Conservation (phyloP, 2,888 invertebrate genomes). For the Zhuqinia jingwanae region DNA sequence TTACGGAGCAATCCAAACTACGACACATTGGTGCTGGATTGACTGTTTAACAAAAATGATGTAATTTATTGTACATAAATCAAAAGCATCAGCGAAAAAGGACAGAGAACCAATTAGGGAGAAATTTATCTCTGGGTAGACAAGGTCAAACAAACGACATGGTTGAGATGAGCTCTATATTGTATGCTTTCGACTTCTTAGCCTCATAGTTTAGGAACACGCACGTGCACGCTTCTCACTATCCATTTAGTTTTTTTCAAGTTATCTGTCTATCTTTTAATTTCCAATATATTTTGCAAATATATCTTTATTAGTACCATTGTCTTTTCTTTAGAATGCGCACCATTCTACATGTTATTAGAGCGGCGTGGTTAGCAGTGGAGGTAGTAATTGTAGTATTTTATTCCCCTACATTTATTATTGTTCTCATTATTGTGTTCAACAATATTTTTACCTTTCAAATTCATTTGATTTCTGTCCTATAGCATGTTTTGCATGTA, state of each 20-base stretch:
- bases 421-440: neutral
- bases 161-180: neutral
- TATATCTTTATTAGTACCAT: slow-evolving; percentile 11
- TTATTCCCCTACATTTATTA: neutral
- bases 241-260: too few species aligned
- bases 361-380: slow-evolving; percentile 65
- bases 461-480: neutral
- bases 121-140: too few species aligned
- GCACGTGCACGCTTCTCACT: slow-evolving; percentile 56
- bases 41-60: too few species aligned
- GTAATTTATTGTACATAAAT: too few species aligned
- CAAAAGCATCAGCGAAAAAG: too few species aligned
- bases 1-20: too few species aligned
- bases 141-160: neutral
- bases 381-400: slow-evolving; percentile 59
- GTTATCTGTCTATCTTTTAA: too few species aligned
- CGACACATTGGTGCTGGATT: too few species aligned
- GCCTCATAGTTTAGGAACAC: slow-evolving; percentile 6
- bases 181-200: neutral
- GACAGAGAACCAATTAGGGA: too few species aligned
- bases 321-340: slow-evolving; percentile 41
- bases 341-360: slow-evolving; percentile 60
- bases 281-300: too few species aligned
- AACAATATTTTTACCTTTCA: slow-evolving; percentile 26
- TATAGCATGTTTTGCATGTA: neutral